A percentile compares a stretch with the other conserved stretches of the same genome.
Evolutionary conservation across 2,113 vertebrate species (phyloP).

Genomic region (Clarias magur): DNA sequence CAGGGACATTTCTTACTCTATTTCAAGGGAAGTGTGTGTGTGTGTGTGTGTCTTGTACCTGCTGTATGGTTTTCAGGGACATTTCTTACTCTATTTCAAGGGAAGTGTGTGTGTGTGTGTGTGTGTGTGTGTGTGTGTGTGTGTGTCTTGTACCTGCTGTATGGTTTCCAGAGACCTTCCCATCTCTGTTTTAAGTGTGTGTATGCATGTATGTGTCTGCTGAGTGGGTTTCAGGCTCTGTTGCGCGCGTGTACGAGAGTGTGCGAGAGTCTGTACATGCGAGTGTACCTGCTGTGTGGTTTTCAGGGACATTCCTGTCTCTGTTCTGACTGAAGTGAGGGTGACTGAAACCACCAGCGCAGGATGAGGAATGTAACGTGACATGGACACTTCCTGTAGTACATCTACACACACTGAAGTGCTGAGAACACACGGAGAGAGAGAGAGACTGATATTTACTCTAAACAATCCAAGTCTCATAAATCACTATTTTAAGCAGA

Average conservation of each 20-base stretch:
- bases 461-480: too few relatives aligned
- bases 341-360: constrained; percentile 96
- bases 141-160: constrained; percentile 58
- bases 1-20: too few relatives aligned
- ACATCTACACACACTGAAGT: constrained; percentile 85
- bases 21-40: too few relatives aligned
- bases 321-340: constrained; percentile 93
- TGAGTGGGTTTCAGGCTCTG: too few relatives aligned
- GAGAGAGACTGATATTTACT: not conserved
- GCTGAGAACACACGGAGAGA: constrained; percentile 48
- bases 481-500: not conserved
- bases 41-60: constrained; percentile 70
- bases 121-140: too few relatives aligned
- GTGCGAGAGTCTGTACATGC: not conserved
- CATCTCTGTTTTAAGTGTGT: not conserved
- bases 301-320: constrained; percentile 95
- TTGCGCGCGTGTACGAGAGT: constrained; percentile 26
- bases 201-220: constrained; percentile 26
- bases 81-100: too few relatives aligned
- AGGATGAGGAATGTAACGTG: constrained; percentile 96
- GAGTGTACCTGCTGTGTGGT: constrained; percentile 89
- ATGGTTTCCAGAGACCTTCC: constrained; percentile 70
- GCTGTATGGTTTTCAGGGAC: constrained; percentile 50
- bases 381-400: constrained; percentile 97
- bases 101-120: too few relatives aligned